Evolutionary conservation across 1,140 invertebrate genomes (phyloP), one percentile per base, ranked within the genome.

Genomic region (Drosophila sp.): DNA sequence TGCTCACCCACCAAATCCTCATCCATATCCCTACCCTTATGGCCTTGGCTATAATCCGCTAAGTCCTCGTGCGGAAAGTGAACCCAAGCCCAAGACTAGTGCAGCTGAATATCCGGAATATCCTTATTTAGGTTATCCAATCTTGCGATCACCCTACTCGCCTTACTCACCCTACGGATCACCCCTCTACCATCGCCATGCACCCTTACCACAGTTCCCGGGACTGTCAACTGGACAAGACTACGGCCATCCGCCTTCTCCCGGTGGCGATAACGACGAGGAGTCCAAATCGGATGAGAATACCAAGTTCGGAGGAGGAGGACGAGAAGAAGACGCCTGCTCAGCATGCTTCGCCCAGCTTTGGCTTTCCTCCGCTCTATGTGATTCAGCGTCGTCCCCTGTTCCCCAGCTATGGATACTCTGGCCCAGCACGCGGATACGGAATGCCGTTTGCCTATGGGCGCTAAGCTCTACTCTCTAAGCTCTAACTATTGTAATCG

Each of bases 381-480:
- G 7, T 61, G 11, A 21, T 74, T 21, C 81, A 63, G 3, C 73
- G 69, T 0, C 58, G 48, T n/a, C 70, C 78, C n/a, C 43, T 38
- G 9, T n/a, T 61, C 3, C 46, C 70, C 32, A 63, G 62, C 43
- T 76, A 36, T n/a, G 71, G 75, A 0, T 72, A 59, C 21, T 21
- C n/a, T 5, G 53, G 50, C 16, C 21, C 54, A 2, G 18, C 58
- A 13, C 61, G 80, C 13, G 72, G 72, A 2, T 83, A 83, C 13
- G 80, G 66, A 6, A 51, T 73, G 7, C 46, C 75, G 50, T 86
- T 66, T n/a, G 71, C 71, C 38, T 86, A 82, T 27, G 56, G 82
- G 4, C 38, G 63, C 7, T 84, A 80, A 36, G 56, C 58, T 4
- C 14, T 5, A 41, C 6, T 32, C 13, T 6, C n/a, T 38, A 40